Evolutionary conservation across 2,113 vertebrate genomes (phyloP).

Genomic region (Trogon surrucura): DNA sequence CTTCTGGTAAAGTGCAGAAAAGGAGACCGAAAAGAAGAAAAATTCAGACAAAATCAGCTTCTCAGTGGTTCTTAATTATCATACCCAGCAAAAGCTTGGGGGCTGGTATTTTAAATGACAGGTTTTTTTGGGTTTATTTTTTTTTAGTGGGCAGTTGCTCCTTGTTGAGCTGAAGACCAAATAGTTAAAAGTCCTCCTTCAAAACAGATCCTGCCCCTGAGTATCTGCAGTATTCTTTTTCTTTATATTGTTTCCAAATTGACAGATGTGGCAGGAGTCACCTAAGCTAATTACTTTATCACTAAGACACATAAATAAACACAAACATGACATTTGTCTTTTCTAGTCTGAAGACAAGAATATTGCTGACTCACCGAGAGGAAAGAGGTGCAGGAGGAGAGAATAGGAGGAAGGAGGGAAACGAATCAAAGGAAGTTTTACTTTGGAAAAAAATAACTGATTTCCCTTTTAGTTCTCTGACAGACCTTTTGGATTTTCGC

Average conservation of each 20-base stretch:
- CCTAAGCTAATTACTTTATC: neutral
- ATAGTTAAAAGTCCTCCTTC: neutral
- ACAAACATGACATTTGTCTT: neutral
- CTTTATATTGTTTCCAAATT: neutral
- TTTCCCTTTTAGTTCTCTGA: neutral
- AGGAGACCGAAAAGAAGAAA: neutral
- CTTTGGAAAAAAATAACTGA: neutral
- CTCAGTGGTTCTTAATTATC: neutral
- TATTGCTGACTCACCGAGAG: neutral
- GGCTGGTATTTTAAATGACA: neutral
- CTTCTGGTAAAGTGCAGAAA: neutral
- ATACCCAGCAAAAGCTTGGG: neutral
- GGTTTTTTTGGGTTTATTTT: no score
- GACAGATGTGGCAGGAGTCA: neutral
- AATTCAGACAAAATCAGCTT: neutral
- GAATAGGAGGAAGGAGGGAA: slow-evolving; percentile 16
- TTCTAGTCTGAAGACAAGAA: neutral
- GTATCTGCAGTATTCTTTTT: neutral
- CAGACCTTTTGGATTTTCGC: neutral
- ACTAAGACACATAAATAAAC: neutral
- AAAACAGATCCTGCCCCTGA: neutral
- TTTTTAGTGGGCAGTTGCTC: neutral
- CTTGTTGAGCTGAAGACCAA: neutral
- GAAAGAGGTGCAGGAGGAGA: neutral
- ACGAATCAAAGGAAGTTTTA: slow-evolving; percentile 3